phyloP scores from a whole-genome alignment of 2,888 invertebrate genomes.

The Fragum fragum region DNA sequence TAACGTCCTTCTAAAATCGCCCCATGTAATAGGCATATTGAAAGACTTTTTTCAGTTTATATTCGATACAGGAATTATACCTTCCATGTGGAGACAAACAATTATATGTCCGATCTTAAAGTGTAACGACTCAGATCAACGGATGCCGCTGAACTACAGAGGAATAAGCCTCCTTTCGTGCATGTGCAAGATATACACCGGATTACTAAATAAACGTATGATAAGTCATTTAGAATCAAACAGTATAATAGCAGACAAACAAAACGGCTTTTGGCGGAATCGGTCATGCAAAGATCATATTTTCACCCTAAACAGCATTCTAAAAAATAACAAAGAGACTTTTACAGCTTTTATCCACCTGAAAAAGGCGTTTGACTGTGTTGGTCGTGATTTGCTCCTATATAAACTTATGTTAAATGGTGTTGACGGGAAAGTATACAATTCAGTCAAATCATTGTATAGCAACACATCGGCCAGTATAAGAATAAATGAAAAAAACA shows the following conservation, averaged over 20 bases:
- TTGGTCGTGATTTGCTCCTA: conserved; percentile 43
- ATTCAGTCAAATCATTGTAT: neutral
- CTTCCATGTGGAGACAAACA: conserved; percentile 36
- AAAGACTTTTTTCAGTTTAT: conserved; percentile 40
- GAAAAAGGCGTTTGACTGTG: conserved; percentile 31
- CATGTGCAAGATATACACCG: conserved; percentile 49
- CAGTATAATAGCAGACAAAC: conserved; percentile 43
- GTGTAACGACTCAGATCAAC: conserved; percentile 7
- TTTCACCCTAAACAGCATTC: conserved; percentile 38
- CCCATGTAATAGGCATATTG: conserved; percentile 18
- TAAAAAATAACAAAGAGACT: conserved; percentile 22
- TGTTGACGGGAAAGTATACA: conserved; percentile 42
- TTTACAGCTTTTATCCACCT: conserved; percentile 36
- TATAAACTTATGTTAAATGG: conserved; percentile 44
- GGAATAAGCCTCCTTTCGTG: conserved; percentile 42
- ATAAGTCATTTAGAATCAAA: conserved; percentile 26
- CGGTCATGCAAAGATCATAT: conserved; percentile 55
- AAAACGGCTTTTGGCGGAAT: conserved; percentile 48
- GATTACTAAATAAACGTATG: conserved; percentile 39
- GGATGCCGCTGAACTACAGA: conserved; percentile 29
- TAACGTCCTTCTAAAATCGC: conserved; percentile 29
- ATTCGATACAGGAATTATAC: conserved; percentile 40
- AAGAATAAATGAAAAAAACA: conserved; percentile 33
- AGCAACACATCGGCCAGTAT: conserved; percentile 7
- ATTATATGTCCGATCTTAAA: conserved; percentile 28